Evolutionary conservation across 2,888 invertebrate genomes (phyloP).

Genomic region (Itoplectis maculator): DNA sequence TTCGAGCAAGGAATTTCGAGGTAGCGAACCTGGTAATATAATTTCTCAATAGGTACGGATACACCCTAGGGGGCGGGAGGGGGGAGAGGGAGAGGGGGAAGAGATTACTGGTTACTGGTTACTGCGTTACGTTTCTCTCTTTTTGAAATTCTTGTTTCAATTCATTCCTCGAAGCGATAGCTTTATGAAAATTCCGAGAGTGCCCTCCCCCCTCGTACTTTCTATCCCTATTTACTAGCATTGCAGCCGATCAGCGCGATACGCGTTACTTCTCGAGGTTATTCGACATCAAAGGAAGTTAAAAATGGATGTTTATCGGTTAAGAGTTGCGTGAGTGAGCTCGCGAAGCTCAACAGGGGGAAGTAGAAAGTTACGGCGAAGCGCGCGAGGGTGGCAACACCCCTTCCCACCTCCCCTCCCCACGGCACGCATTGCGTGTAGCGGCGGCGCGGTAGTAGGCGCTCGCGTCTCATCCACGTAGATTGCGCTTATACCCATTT

Average conservation of each 20-base stretch:
- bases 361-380: constrained; percentile 24
- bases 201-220: neutral
- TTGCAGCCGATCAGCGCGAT: constrained; percentile 10
- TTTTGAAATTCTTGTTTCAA: neutral
- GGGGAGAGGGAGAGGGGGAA: too few relatives aligned
- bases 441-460: neutral
- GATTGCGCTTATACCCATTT: too few relatives aligned
- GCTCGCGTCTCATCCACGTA: neutral
- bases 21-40: neutral
- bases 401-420: too few relatives aligned
- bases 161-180: neutral
- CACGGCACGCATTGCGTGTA: constrained; percentile 27
- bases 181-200: neutral
- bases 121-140: neutral
- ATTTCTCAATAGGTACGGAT: neutral
- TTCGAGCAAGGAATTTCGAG: neutral
- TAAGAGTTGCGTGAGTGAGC: constrained; percentile 34
- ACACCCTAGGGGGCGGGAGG: too few relatives aligned
- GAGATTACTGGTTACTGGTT: too few relatives aligned
- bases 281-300: constrained; percentile 69
- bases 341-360: neutral
- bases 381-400: constrained; percentile 7
- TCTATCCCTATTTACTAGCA: neutral
- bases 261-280: constrained; percentile 53
- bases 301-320: constrained; percentile 65